These are phyloP conservation scores for Eilema sororculum DNA, from an alignment of 2,888 invertebrate genomes.

Conservation along the genomic window DNA sequence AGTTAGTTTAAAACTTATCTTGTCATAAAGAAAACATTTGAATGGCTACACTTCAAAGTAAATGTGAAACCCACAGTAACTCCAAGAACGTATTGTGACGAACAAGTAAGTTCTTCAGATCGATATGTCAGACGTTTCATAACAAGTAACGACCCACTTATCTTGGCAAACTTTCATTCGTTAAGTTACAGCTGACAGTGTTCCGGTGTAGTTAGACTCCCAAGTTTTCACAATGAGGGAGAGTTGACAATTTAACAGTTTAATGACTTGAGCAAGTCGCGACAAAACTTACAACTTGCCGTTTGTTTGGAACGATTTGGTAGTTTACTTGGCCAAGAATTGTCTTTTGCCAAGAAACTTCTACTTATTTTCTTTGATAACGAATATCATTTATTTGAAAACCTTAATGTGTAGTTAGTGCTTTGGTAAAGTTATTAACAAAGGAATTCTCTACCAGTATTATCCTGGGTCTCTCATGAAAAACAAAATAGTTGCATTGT, in stretches of 20 bases:
- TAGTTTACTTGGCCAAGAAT: conserved; percentile 28
- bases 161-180: conserved; percentile 50
- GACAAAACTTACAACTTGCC: conserved; percentile 41
- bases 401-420: background rate
- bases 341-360: conserved; percentile 8
- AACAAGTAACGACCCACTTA: conserved; percentile 51
- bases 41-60: conserved; percentile 3
- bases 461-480: too few relatives aligned
- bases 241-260: conserved; percentile 55
- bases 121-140: conserved; percentile 40
- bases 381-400: background rate
- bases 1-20: background rate
- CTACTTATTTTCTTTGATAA: background rate
- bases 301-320: conserved; percentile 40
- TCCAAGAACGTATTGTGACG: conserved; percentile 18
- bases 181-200: conserved; percentile 47
- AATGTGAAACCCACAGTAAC: background rate
- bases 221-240: conserved; percentile 51
- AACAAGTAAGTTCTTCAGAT: conserved; percentile 25
- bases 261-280: conserved; percentile 51
- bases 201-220: conserved; percentile 46
- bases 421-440: too few relatives aligned
- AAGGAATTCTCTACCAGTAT: background rate
- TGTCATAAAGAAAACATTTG: background rate
- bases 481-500: too few relatives aligned